phyloP scores from a whole-genome alignment of 2,113 vertebrate species.

The Hypomesus transpacificus region DNA sequence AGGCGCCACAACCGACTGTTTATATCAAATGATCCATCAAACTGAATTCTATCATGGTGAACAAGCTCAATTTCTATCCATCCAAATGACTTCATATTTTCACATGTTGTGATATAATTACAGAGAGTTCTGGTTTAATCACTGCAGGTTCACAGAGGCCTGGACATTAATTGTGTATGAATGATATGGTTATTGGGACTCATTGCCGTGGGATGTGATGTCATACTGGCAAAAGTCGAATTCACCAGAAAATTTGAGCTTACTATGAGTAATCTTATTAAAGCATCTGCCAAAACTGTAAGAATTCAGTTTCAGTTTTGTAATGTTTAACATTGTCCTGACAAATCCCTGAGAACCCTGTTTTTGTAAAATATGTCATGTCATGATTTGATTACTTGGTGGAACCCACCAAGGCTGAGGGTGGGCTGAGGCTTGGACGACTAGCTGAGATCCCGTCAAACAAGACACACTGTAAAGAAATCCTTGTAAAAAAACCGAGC shows the following conservation, averaged over 20 bases:
- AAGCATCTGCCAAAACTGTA: neutral
- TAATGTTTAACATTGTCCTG: neutral
- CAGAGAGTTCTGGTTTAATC: neutral
- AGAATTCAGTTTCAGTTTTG: neutral
- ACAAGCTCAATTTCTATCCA: neutral
- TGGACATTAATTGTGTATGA: slow-evolving; percentile 32
- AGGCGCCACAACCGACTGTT: no score
- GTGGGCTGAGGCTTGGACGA: neutral
- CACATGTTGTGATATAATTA: neutral
- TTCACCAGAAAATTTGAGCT: slow-evolving; percentile 42
- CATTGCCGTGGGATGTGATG: slow-evolving; percentile 52
- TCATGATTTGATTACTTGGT: neutral
- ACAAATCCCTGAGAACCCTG: neutral
- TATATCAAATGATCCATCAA: no score
- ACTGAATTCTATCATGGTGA: no score
- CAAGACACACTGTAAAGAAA: neutral
- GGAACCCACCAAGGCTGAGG: neutral
- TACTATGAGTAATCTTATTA: slow-evolving; percentile 44
- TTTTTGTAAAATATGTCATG: neutral
- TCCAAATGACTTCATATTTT: neutral
- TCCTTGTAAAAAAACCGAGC: no score
- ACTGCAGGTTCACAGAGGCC: slow-evolving; percentile 26
- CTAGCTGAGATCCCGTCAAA: neutral
- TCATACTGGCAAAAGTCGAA: slow-evolving; percentile 40
- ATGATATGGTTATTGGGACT: slow-evolving; percentile 42